Percentiles rank a stretch among this genome's conserved stretches.
phyloP scores from a whole-genome alignment of 2,113 vertebrate species.

The Tragelaphus buxtoni region DNA sequence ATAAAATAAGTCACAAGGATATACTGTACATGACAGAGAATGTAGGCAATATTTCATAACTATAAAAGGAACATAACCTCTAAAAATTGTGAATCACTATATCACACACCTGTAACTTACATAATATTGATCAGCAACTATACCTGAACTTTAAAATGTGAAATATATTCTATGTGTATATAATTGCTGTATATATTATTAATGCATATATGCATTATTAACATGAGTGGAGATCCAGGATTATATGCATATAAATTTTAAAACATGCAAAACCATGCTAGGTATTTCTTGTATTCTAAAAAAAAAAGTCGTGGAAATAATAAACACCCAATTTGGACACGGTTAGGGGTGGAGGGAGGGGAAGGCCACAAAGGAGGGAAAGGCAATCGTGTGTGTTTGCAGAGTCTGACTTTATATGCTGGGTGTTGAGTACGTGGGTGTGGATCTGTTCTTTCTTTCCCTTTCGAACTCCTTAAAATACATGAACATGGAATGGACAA shows the following conservation, averaged over 20 bases:
- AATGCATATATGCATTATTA: not conserved
- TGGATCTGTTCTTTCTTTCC: not conserved
- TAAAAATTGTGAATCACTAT: not conserved
- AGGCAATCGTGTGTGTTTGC: not conserved
- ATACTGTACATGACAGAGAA: not conserved
- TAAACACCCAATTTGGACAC: not conserved
- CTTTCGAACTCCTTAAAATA: not conserved
- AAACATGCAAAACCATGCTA: not conserved
- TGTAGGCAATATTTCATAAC: not conserved
- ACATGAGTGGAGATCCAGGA: not conserved
- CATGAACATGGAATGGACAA: not conserved
- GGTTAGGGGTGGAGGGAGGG: accelerated
- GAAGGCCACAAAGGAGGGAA: not conserved
- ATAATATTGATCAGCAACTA: not conserved
- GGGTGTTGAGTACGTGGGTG: not conserved
- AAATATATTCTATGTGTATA: not conserved
- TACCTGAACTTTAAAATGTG: not conserved
- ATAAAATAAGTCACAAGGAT: not conserved
- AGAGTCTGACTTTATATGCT: not conserved
- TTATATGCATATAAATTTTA: not conserved
- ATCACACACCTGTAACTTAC: not conserved
- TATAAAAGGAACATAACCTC: not conserved
- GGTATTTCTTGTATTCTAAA: not conserved
- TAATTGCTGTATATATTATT: not conserved
- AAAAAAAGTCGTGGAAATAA: not conserved